Evolutionary conservation across 2,888 invertebrate genomes (phyloP).

Genomic region (Yponomeuta malinellus): DNA sequence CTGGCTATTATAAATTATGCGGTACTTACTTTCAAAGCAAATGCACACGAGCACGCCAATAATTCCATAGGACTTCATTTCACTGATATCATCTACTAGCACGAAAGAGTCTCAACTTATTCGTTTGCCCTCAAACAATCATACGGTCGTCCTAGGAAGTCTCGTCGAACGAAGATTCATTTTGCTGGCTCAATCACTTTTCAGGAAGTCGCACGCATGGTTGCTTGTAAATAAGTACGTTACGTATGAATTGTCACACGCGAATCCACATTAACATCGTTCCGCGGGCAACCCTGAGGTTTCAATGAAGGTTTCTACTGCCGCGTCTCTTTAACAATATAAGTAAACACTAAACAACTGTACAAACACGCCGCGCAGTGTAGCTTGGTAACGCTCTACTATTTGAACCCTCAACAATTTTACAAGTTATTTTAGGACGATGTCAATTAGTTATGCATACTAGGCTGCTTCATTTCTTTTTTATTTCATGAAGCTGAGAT

Average conservation of each 20-base stretch:
- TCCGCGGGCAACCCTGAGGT: background rate
- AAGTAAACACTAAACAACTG: conserved; percentile 2
- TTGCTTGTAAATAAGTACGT: background rate
- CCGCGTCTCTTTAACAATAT: background rate
- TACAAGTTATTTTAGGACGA: background rate
- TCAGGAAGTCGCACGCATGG: conserved; percentile 4
- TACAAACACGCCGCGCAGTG: background rate
- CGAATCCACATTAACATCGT: conserved; percentile 4
- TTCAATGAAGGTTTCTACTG: background rate
- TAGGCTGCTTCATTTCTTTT: background rate
- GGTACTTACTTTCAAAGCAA: conserved; percentile 4
- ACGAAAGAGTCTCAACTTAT: background rate
- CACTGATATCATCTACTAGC: background rate
- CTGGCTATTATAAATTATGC: no score
- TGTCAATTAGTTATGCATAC: background rate
- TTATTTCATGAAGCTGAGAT: background rate
- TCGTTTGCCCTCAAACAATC: background rate
- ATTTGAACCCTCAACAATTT: background rate
- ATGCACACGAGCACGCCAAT: conserved; percentile 1
- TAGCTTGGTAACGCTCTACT: background rate
- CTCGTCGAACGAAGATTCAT: background rate
- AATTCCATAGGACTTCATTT: conserved; percentile 8
- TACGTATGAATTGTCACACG: conserved; percentile 4
- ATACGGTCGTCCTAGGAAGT: background rate
- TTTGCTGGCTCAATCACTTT: background rate